Evolutionary conservation across 2,888 invertebrate genomes (phyloP).

Genomic region (Epinotia ramella): DNA sequence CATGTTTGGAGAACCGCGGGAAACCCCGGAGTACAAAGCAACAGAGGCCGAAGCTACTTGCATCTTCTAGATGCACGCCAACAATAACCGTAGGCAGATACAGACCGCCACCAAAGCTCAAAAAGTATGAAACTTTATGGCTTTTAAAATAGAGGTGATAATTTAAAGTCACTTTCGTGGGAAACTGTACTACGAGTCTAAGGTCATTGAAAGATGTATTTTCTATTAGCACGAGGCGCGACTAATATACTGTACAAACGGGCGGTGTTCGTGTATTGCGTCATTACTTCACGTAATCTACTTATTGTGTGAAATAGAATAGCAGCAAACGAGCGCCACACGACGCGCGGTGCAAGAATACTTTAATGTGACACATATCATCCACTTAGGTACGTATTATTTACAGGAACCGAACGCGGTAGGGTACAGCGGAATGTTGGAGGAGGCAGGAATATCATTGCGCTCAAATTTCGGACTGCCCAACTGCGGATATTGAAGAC

Average conservation of each 20-base stretch:
- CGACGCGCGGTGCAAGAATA: conserved; percentile 38
- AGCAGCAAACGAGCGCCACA: conserved; percentile 43
- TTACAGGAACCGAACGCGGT: not conserved
- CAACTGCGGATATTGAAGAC: too few species aligned
- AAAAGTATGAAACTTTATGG: not conserved
- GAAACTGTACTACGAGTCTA: conserved; percentile 29
- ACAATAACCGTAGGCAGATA: conserved; percentile 5
- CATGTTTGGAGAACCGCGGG: conserved; percentile 34
- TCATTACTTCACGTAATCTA: conserved; percentile 45
- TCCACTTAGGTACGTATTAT: conserved; percentile 19
- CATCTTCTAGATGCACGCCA: conserved; percentile 6
- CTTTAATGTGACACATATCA: conserved; percentile 20
- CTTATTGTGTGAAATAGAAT: conserved; percentile 46
- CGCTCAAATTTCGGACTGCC: not conserved
- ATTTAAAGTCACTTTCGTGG: conserved; percentile 4
- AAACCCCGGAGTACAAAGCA: conserved; percentile 38
- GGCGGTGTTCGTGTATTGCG: conserved; percentile 40
- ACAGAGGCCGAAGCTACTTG: conserved; percentile 41
- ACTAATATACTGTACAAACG: conserved; percentile 43
- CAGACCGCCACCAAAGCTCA: not conserved
- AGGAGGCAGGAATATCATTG: not conserved
- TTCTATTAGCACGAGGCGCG: conserved; percentile 40
- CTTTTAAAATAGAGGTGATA: conserved; percentile 17
- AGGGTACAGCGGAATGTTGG: not conserved
- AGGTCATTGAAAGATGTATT: conserved; percentile 46